phyloP scores from a whole-genome alignment of 2,113 vertebrate genomes.

The Chrysemys picta region DNA sequence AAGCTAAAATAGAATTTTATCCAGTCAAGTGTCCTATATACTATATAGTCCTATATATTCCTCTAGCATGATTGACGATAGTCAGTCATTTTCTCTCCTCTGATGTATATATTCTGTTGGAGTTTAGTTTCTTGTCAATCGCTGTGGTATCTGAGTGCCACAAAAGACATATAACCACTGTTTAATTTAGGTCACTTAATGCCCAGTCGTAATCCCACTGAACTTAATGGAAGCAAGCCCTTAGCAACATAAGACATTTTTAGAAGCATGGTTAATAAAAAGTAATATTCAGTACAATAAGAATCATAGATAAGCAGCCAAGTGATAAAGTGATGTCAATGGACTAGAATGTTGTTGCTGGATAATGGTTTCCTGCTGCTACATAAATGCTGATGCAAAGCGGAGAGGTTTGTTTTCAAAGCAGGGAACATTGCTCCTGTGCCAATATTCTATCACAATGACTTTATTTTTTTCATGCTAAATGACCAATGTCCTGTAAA shows the following conservation, averaged over 20 bases:
- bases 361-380: background rate
- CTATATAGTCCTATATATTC: no score
- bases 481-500: background rate
- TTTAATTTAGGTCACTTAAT: background rate
- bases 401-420: background rate
- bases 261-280: background rate
- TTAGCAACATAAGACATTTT: background rate
- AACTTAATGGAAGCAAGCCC: background rate
- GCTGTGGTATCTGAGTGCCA: rapidly evolving
- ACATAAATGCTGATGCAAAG: background rate
- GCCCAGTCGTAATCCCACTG: background rate
- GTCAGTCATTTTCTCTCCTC: background rate
- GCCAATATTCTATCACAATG: background rate
- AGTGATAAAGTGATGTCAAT: background rate
- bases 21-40: background rate
- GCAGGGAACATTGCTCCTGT: background rate
- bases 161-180: background rate
- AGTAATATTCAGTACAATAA: background rate
- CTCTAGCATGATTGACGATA: background rate
- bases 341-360: background rate
- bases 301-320: background rate
- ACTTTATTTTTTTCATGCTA: background rate
- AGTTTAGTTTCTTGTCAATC: background rate
- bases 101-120: background rate
- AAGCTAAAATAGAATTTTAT: background rate